These are phyloP conservation scores for Brachypodius melanocephalos DNA, from an alignment of 2,113 vertebrate species.

Conservation along the genomic window DNA sequence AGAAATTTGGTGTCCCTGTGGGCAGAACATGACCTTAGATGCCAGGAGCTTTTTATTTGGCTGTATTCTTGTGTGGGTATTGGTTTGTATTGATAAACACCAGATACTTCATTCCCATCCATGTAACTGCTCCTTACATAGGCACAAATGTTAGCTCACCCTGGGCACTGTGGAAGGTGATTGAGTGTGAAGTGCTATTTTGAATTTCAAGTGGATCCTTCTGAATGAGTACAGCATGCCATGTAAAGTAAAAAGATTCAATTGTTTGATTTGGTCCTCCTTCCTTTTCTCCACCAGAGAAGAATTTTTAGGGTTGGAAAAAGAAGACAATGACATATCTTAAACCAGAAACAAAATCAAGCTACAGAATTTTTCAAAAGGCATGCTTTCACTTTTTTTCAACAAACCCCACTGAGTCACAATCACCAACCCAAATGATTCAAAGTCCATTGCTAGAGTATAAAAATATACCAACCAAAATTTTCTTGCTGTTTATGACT, in stretches of 20 bases:
- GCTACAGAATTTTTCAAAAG: background rate
- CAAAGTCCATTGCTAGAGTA: background rate
- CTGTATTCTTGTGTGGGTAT: background rate
- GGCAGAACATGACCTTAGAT: background rate
- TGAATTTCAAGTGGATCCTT: slow-evolving; percentile 9
- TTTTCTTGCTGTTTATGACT: background rate
- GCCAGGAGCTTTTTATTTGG: background rate
- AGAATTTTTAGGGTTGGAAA: background rate
- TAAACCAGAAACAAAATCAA: background rate
- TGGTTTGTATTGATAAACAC: background rate
- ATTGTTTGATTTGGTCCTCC: background rate
- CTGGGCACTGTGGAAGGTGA: background rate
- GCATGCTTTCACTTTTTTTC: background rate
- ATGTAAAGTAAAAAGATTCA: background rate
- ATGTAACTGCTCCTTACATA: background rate
- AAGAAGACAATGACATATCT: background rate
- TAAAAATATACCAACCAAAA: background rate
- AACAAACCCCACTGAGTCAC: background rate
- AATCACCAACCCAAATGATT: background rate
- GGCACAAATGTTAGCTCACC: background rate
- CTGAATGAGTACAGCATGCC: background rate
- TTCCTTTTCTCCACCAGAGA: background rate
- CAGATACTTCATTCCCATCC: background rate
- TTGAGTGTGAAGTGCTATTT: background rate
- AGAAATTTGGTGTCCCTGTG: background rate